Conservation (phyloP, 1,140 invertebrate genomes). For the Euwallacea fornicatus region DNA sequence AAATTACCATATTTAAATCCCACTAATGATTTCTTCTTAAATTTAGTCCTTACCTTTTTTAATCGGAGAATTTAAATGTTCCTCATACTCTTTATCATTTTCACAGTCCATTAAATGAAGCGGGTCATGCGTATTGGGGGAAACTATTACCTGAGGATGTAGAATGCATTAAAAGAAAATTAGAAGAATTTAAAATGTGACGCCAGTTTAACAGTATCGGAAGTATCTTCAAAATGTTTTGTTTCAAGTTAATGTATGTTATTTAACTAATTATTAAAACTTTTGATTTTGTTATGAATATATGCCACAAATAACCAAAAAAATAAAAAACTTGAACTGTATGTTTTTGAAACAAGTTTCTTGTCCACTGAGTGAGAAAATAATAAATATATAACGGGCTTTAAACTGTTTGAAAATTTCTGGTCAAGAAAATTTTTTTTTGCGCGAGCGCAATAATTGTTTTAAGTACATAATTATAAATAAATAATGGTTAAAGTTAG, state of each 20-base stretch:
- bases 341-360: too few relatives aligned
- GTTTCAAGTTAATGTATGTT: background rate
- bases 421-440: too few relatives aligned
- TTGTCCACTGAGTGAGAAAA: too few relatives aligned
- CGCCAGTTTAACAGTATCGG: background rate
- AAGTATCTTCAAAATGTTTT: background rate
- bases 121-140: slow-evolving; percentile 89
- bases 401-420: too few relatives aligned
- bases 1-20: slow-evolving; percentile 1
- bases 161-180: background rate
- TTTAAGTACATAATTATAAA: too few relatives aligned
- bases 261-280: background rate
- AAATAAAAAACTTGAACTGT: too few relatives aligned
- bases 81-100: slow-evolving; percentile 79
- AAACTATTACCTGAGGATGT: slow-evolving; percentile 72
- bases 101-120: slow-evolving; percentile 80
- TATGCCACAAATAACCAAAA: too few relatives aligned
- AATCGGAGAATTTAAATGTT: slow-evolving; percentile 66
- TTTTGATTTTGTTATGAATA: too few relatives aligned
- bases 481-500: too few relatives aligned
- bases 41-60: slow-evolving; percentile 55
- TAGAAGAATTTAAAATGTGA: background rate
- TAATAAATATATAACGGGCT: too few relatives aligned
- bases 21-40: background rate
- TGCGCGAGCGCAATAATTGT: too few relatives aligned